These are phyloP conservation scores for Caenorhabditis japonica DNA, from an alignment of 2,888 invertebrate genomes.

Conservation along the genomic window DNA sequence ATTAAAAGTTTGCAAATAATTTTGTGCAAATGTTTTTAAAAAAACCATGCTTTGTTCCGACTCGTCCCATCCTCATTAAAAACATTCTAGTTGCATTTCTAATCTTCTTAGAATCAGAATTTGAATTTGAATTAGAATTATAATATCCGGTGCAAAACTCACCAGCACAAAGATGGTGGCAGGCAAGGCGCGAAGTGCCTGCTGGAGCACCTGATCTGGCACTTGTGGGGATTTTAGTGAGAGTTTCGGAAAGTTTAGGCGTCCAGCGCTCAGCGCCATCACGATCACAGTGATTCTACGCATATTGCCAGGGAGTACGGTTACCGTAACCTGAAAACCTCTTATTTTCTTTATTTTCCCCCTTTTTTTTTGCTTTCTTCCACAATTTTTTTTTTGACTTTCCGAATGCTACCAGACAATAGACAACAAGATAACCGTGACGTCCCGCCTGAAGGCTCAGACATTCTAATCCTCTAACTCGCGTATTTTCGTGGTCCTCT, in stretches of 20 bases:
- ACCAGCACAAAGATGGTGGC: constrained; percentile 67
- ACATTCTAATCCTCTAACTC: constrained; percentile 10
- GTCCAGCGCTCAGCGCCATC: constrained; percentile 66
- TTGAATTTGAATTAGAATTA: neutral
- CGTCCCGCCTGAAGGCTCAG: neutral
- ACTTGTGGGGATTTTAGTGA: constrained; percentile 53
- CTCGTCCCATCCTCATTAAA: neutral
- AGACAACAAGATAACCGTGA: neutral
- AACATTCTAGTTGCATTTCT: neutral
- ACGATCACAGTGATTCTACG: constrained; percentile 57
- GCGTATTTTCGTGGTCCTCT: no score
- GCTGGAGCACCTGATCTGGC: constrained; percentile 52
- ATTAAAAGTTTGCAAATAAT: no score
- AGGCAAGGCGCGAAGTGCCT: constrained; percentile 58
- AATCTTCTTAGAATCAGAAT: neutral
- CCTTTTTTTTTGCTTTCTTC: neutral
- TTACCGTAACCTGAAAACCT: constrained; percentile 53
- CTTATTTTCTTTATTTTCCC: neutral
- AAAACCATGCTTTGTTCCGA: neutral
- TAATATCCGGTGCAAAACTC: constrained; percentile 4
- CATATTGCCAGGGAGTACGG: constrained; percentile 50
- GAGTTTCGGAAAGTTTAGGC: constrained; percentile 64
- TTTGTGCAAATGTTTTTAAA: no score
- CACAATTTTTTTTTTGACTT: neutral
- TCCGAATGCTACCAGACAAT: neutral